Evolutionary conservation across 1,140 invertebrate species (phyloP), one percentile per base, ranked within the genome.

Genomic region (Contarinia nasturtii): DNA sequence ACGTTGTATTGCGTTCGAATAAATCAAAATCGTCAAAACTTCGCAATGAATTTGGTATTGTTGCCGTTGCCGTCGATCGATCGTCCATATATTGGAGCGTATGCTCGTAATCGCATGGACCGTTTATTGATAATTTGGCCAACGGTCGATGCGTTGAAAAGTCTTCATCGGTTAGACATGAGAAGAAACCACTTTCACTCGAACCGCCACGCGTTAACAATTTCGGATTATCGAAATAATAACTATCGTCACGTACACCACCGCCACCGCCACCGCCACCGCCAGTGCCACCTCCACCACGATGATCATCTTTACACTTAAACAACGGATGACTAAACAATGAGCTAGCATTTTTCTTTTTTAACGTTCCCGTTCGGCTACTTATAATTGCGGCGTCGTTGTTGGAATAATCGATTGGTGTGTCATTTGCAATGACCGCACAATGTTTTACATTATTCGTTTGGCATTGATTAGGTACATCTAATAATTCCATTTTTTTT

Each of bases 121-220:
- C 55, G 27, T 27, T 27, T 27, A 27, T 27, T 3, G 27, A 5
- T 27, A 27, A 27, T 27, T 27, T 27, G 27, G 27, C 27, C 27
- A 27, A 27, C 27, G 27, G 27, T 27, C 27, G 27, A 27, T 27
- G 27, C 27, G 27, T 27, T 15, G 57, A 54, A 51, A 61, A 63
- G 46, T 73, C 70, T 55, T 83, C 80, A 57, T 83, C 80, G 54
- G 82, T 80, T 36, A 82, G 78, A 54, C 82, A 84, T 21, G 83
- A 87, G 67, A 85, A 90, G 55, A 89, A 88, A 1, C 86, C 86
- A 27, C 82, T 86, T 61, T 90, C 86, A 55, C 85, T 87, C 8
- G 84, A 88, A n/a, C 83, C 84, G 33, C 84, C 69, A 11, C 85
- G 68, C 41, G 73, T 68, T 2, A 77, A 59, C 60, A 69, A 47